Conservation (phyloP, 2,888 invertebrate genomes). For the Lycia hirtaria region DNA sequence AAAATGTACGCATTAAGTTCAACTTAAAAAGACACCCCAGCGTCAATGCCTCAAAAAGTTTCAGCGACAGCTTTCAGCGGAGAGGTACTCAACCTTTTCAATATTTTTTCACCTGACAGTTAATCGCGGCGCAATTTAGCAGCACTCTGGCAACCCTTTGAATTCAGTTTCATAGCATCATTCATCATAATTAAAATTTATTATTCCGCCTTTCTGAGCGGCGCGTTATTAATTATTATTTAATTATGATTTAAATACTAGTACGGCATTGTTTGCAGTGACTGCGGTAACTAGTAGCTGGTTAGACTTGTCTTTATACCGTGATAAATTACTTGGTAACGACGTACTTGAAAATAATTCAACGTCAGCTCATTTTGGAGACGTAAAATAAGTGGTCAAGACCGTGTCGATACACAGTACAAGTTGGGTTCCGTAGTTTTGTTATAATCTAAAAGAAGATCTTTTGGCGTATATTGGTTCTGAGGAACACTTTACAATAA, state of each 20-base stretch:
- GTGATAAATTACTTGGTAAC: conserved; percentile 4
- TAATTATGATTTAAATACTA: conserved; percentile 56
- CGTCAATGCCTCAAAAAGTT: background rate
- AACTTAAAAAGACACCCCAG: conserved; percentile 2
- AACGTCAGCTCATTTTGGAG: too few relatives aligned
- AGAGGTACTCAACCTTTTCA: conserved; percentile 25
- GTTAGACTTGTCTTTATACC: conserved; percentile 18
- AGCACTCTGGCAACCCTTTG: conserved; percentile 41
- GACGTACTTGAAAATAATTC: too few relatives aligned
- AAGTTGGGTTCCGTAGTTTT: too few relatives aligned
- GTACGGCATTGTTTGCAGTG: conserved; percentile 36
- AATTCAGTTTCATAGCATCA: conserved; percentile 49
- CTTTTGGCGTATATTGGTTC: too few relatives aligned
- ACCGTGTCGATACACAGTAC: too few relatives aligned
- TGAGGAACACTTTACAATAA: too few relatives aligned
- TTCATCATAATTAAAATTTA: conserved; percentile 72
- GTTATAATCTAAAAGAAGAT: too few relatives aligned
- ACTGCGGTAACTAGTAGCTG: conserved; percentile 28
- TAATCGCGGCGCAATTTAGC: conserved; percentile 38
- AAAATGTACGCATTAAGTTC: background rate
- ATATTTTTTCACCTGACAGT: conserved; percentile 33
- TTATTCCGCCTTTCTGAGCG: conserved; percentile 59
- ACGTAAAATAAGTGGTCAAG: too few relatives aligned
- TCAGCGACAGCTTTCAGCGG: conserved; percentile 1
- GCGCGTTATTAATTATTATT: conserved; percentile 60